These are phyloP conservation scores for Crocidura indochinensis DNA, from an alignment of 2,797 vertebrate genomes.

Conservation along the genomic window DNA sequence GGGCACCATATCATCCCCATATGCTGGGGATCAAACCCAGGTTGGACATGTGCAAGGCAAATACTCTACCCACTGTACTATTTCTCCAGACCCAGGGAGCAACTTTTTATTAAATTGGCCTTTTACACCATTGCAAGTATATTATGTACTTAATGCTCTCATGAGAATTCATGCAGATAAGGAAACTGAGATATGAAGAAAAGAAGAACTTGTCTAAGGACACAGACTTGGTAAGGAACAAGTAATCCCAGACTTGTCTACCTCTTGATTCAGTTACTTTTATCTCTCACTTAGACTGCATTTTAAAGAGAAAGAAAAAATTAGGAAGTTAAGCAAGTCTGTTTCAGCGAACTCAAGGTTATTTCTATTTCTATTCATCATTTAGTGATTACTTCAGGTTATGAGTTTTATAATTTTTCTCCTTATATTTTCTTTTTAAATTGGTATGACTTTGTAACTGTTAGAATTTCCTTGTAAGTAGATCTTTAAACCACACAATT, in stretches of 20 bases:
- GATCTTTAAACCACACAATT: constrained; percentile 17
- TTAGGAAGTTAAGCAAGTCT: constrained; percentile 51
- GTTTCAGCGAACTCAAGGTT: constrained; percentile 66
- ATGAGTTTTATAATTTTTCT: constrained; percentile 69
- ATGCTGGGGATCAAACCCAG: too few species aligned
- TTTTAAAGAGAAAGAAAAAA: constrained; percentile 57
- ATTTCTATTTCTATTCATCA: constrained; percentile 58
- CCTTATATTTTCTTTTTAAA: constrained; percentile 59
- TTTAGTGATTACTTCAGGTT: constrained; percentile 31
- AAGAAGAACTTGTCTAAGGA: constrained; percentile 43
- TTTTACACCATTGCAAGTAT: background rate
- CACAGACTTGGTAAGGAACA: constrained; percentile 4
- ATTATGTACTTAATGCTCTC: background rate
- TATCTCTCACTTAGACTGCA: constrained; percentile 32
- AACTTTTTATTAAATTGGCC: constrained; percentile 22
- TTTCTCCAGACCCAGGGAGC: background rate
- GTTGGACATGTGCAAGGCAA: too few species aligned
- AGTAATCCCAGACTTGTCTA: constrained; percentile 24
- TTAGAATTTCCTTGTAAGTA: constrained; percentile 56
- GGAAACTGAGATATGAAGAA: constrained; percentile 18
- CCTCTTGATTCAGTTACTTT: constrained; percentile 20
- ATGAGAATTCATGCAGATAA: constrained; percentile 26
- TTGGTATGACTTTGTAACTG: constrained; percentile 54
- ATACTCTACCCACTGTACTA: too few species aligned
- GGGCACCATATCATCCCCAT: too few species aligned